These are phyloP conservation scores for Lagopus leucura DNA, from an alignment of 2,113 vertebrate genomes.

Conservation along the genomic window DNA sequence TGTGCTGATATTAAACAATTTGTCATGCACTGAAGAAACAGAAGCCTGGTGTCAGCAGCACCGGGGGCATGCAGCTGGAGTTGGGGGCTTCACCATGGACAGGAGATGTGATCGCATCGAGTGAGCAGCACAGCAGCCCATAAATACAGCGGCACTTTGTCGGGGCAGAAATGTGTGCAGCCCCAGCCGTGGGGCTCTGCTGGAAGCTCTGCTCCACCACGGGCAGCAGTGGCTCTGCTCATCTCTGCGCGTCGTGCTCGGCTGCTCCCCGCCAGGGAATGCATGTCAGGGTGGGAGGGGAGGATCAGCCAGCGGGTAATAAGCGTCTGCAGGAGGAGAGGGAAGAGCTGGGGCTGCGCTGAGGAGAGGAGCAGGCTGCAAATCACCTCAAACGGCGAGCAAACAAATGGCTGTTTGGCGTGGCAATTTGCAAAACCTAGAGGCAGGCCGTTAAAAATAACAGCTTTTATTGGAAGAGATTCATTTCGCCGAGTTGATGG, in stretches of 20 bases:
- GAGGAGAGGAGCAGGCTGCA: not conserved
- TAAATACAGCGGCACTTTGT: not conserved
- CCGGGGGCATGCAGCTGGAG: too few relatives aligned
- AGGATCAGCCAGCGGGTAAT: rapidly evolving
- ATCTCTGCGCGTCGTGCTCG: rapidly evolving
- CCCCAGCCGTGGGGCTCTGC: too few relatives aligned
- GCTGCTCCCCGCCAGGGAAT: not conserved
- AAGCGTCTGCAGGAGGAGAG: not conserved
- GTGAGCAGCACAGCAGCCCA: not conserved
- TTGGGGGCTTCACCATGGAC: too few relatives aligned
- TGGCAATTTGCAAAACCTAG: constrained; percentile 1
- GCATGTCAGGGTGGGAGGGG: not conserved
- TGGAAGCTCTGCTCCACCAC: too few relatives aligned
- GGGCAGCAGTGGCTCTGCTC: rapidly evolving
- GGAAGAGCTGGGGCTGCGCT: rapidly evolving
- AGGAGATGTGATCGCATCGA: rapidly evolving
- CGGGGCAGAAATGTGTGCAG: not conserved
- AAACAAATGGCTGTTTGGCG: constrained; percentile 24
- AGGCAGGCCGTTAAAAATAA: not conserved
- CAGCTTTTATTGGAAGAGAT: constrained; percentile 37
- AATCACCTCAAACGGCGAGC: not conserved
- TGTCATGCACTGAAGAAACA: not conserved
- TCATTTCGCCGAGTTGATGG: not conserved
- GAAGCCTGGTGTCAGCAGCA: not conserved
- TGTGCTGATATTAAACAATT: not conserved